Percentiles rank a stretch among this genome's conserved stretches.
These are phyloP conservation scores for Varanus komodoensis DNA, from an alignment of 2,113 vertebrate species.

Conservation along the genomic window DNA sequence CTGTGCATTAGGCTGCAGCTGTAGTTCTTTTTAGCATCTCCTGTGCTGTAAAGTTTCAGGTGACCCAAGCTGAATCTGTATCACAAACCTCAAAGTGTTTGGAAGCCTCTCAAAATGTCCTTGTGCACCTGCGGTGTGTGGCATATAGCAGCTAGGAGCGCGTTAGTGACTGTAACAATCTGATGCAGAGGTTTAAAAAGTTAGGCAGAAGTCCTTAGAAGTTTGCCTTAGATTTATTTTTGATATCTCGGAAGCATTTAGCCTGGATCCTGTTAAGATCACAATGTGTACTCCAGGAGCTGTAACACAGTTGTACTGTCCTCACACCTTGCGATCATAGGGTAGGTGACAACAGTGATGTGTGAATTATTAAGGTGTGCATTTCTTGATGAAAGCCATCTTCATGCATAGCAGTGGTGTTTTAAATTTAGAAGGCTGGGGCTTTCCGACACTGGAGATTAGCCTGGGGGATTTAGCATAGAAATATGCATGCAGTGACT, in stretches of 20 bases:
- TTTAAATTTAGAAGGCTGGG: constrained; percentile 29
- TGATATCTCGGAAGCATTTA: constrained; percentile 6
- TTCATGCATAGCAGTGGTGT: background rate
- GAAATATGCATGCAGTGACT: constrained; percentile 23
- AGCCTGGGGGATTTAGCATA: background rate
- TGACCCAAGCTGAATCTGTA: background rate
- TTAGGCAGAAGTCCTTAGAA: background rate
- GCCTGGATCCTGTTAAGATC: constrained; percentile 37
- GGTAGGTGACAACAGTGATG: background rate
- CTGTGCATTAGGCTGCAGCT: background rate
- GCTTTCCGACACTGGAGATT: background rate
- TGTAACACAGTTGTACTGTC: constrained; percentile 3
- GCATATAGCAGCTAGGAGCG: too few species aligned
- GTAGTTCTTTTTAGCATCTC: background rate
- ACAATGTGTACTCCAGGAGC: rapidly evolving
- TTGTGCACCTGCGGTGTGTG: rapidly evolving
- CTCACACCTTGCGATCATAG: background rate
- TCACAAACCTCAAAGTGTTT: background rate
- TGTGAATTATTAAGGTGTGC: constrained; percentile 20
- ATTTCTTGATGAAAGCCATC: constrained; percentile 30
- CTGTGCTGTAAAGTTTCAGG: background rate
- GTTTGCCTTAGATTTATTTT: background rate
- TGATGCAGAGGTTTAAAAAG: background rate
- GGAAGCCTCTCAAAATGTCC: background rate
- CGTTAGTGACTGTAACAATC: too few species aligned